Base-by-base conservation (phyloP, 1,140 invertebrate species). In the Kradibia gibbosae region DNA sequence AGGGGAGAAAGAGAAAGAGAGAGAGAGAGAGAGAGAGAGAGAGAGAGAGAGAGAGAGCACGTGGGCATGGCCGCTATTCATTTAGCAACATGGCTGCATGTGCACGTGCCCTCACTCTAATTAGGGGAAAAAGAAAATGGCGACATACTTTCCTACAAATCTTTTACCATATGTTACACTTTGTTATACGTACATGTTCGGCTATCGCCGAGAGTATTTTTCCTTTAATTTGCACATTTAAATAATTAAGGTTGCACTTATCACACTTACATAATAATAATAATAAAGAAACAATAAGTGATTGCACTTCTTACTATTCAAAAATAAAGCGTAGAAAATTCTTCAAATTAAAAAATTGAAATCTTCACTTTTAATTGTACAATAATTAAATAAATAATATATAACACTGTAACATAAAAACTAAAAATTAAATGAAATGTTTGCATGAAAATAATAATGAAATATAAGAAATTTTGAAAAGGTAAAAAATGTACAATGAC, bases 131-230 rank as follows among this genome's bases (percentile, higher is more conserved):
- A 42, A 57, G 34, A 80, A 73, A 80, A 80, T 80, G 78, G 70
- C 70, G 78, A 73, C 48, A 28, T 48, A 65, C 3, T 80, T 60
- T 34, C 34, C 28, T 34, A 57, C 42, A 62, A 62, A 74, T 42
- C 20, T 80, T 48, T 53, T 25, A 80, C 67, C 78, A 80, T 80
- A 80, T 80, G 78, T 73, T 80, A 42, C 15, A 39, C 1, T 72
- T 67, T n/a, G 22, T 31, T 39, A 50, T 74, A 62, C 20, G 39
- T 62, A 48, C 67, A 80, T 73, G 39, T 50, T 25, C 8, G 39
- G 31, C 42, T 73, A 60, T 34, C 17, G 45, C 31, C 28, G 20
- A 42, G 71, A 79, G n/a, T 72, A 79, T 60, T 28, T 71, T 53
- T 28, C 7, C n/a, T 31, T 79, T 72, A 31, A 20, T 72, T 79